Percentiles rank a stretch among this genome's conserved stretches.
Evolutionary conservation across 1,140 invertebrate species (phyloP).

Genomic region (Neuroterus valhalla): DNA sequence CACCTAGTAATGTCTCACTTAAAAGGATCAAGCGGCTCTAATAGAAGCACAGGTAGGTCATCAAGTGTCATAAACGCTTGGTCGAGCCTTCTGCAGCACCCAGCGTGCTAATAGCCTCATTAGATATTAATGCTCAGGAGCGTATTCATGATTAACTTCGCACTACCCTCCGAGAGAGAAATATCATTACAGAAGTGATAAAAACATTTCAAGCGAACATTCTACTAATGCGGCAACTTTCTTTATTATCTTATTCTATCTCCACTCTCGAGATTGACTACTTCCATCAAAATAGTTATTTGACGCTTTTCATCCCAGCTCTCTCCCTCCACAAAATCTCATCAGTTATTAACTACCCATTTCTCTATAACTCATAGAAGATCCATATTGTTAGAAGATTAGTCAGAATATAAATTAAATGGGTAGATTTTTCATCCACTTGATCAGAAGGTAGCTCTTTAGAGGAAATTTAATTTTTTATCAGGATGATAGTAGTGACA

Average conservation of each 20-base stretch:
- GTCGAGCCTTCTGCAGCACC: constrained; percentile 49
- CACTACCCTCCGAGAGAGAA: constrained; percentile 5
- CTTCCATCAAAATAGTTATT: constrained; percentile 12
- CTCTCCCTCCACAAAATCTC: not conserved
- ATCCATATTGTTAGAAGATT: no score
- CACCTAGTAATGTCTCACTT: constrained; percentile 56
- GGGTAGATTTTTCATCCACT: no score
- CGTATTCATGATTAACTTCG: constrained; percentile 36
- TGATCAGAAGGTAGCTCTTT: no score
- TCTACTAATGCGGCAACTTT: constrained; percentile 11
- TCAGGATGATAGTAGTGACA: no score
- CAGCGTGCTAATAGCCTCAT: constrained; percentile 60
- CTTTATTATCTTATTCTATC: constrained; percentile 8
- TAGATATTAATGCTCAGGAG: constrained; percentile 51
- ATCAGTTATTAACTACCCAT: not conserved
- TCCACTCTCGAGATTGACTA: not conserved
- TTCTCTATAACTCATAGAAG: not conserved
- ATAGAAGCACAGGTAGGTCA: constrained; percentile 62
- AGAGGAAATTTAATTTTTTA: no score
- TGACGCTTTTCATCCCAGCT: not conserved
- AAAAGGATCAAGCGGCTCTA: constrained; percentile 49
- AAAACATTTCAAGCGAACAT: constrained; percentile 2
- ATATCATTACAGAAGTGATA: constrained; percentile 12
- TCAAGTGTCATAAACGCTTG: constrained; percentile 60
- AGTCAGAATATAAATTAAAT: no score